Evolutionary conservation across 2,888 invertebrate genomes (phyloP).

Genomic region (Cryptocephalus moraei): DNA sequence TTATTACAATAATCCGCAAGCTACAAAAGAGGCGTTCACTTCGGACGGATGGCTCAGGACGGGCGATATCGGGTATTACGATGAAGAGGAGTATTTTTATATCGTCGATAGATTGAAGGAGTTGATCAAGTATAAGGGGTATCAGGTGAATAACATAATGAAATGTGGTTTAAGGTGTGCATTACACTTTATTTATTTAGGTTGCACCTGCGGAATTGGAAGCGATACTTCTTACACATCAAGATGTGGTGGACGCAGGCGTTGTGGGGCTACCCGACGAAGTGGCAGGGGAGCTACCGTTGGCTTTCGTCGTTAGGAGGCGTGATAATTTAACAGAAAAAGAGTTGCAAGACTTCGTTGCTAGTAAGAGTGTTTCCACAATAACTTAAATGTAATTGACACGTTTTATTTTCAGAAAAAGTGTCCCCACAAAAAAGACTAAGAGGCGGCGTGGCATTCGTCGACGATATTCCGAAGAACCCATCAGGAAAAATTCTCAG

Average conservation of each 20-base stretch:
- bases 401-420: background rate
- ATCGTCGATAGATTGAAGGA: constrained; percentile 82
- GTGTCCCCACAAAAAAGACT: background rate
- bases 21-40: constrained; percentile 56
- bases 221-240: constrained; percentile 62
- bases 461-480: background rate
- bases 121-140: constrained; percentile 83
- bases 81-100: constrained; percentile 64
- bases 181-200: constrained; percentile 22
- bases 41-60: constrained; percentile 65
- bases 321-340: constrained; percentile 41
- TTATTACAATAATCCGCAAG: constrained; percentile 59
- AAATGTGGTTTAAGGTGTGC: too few species aligned
- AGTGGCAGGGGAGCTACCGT: constrained; percentile 62
- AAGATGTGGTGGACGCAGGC: constrained; percentile 66
- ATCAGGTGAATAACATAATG: constrained; percentile 54
- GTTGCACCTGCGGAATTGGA: constrained; percentile 84
- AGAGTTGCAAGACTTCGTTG: constrained; percentile 37
- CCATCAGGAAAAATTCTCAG: background rate
- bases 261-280: constrained; percentile 68
- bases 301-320: constrained; percentile 64
- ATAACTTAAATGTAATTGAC: too few species aligned
- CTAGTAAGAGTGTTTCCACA: constrained; percentile 21
- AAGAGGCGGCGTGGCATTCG: background rate
- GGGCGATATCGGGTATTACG: constrained; percentile 77